phyloP scores from a whole-genome alignment of 2,888 invertebrate genomes.

The Ormyrus labotus region DNA sequence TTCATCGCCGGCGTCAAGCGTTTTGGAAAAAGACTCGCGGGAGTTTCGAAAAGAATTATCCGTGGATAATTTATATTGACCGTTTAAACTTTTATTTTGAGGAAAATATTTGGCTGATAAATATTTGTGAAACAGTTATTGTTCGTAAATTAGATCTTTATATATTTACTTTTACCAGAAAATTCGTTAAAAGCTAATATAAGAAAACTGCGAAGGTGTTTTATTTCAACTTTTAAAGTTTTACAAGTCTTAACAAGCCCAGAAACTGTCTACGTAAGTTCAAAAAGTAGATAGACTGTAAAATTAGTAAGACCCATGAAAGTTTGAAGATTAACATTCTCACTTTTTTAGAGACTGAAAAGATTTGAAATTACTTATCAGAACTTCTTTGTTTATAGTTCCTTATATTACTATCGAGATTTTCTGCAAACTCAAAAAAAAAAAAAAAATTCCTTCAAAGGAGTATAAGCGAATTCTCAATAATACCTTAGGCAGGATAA shows the following conservation, averaged over 20 bases:
- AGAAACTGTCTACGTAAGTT: constrained; percentile 40
- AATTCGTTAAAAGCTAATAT: constrained; percentile 18
- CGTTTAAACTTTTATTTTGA: too few relatives aligned
- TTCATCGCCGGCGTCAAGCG: neutral
- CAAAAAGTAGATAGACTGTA: constrained; percentile 46
- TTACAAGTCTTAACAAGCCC: constrained; percentile 46
- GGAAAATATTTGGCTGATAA: too few relatives aligned
- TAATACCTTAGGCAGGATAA: too few relatives aligned
- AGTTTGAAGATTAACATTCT: constrained; percentile 47
- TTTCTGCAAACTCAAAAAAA: neutral
- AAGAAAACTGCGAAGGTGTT: constrained; percentile 31
- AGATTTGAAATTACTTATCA: constrained; percentile 34
- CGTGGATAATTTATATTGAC: too few relatives aligned
- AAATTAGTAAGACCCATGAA: constrained; percentile 42
- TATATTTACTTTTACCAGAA: neutral
- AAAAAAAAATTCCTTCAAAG: too few relatives aligned
- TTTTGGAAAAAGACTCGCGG: too few relatives aligned
- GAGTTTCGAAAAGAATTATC: too few relatives aligned
- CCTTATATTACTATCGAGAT: constrained; percentile 1
- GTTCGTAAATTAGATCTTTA: too few relatives aligned
- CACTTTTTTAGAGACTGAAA: constrained; percentile 27
- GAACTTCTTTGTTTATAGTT: constrained; percentile 24
- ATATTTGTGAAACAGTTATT: too few relatives aligned
- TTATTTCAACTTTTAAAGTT: constrained; percentile 39
- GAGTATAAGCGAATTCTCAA: too few relatives aligned